Base-by-base conservation (phyloP, 2,888 invertebrate species). In the Melangyna quadrimaculata region DNA sequence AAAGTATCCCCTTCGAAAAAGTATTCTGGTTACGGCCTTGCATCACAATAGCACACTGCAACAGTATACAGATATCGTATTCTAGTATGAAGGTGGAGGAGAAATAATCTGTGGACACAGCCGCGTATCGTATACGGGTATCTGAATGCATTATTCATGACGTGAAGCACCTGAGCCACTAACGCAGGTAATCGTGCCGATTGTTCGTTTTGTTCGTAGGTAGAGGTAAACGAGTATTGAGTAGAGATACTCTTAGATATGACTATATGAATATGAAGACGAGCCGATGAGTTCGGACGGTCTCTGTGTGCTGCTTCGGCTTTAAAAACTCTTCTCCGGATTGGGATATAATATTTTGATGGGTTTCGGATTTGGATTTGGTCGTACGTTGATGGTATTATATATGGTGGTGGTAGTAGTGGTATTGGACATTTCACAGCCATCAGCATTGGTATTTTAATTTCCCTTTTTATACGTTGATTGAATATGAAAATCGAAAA, bases 391-490 rank as follows among this genome's bases (percentile, higher is more conserved):
- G 59, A n/a, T 67, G 12, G 70, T 48, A 24, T 51, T 37, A n/a
- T n/a, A n/a, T n/a, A n/a, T n/a, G n/a, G n/a, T n/a, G n/a, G n/a
- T n/a, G 22, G 61, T 71, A 17, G 5, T 29, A 10, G 48, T 59
- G 29, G 27, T 67, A 19, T 43, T 72, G 74, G 59, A 17, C 65
- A 71, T 67, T 75, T 77, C 79, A 69, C 63, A 45, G 37, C 37
- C 27, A n/a, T n/a, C 27, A 51, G 22, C 27, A 51, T 51, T 78
- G 86, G 86, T 86, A 81, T 86, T 86, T 86, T 86, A 86, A 81
- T 86, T 86, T 81, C 77, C 86, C 81, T 81, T 86, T 78, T 86
- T 32, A 65, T 86, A 86, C 86, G 86, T 80, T 86, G 86, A 86
- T 78, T 86, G 86, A 86, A 86, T 86, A 81, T 81, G 70, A 86